Conservation (phyloP, 92 coral and sea anemone genomes). For the Porites cylindrica region DNA sequence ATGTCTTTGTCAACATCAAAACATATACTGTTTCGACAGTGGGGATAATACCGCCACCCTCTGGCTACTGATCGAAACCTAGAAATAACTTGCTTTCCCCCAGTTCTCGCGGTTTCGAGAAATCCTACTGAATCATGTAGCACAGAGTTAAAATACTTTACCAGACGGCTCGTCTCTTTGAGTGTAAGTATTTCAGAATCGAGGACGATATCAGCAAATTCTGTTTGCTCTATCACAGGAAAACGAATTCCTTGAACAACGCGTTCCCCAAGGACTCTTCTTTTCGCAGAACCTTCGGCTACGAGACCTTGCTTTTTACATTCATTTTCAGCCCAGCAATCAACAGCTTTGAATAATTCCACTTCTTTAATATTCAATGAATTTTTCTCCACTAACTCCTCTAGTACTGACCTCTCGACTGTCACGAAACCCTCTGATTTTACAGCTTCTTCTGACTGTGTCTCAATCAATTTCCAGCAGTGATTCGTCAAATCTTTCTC, state of each 20-base stretch:
- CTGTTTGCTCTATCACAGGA: conserved; percentile 27
- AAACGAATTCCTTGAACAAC: conserved; percentile 46
- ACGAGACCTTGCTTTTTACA: conserved; percentile 9
- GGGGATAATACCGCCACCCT: too few species aligned
- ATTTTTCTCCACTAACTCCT: conserved; percentile 34
- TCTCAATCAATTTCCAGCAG: neutral
- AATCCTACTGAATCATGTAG: neutral
- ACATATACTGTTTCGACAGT: too few species aligned
- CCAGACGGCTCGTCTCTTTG: neutral
- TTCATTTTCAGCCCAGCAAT: conserved; percentile 49
- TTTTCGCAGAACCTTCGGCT: conserved; percentile 36
- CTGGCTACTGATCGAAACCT: neutral
- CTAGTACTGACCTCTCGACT: conserved; percentile 16
- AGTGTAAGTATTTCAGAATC: neutral
- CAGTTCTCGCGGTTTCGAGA: neutral
- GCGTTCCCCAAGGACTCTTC: conserved; percentile 51
- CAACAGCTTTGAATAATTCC: conserved; percentile 58
- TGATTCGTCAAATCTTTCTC: neutral
- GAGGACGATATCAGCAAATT: conserved; percentile 29
- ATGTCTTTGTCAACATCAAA: neutral
- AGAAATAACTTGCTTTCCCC: neutral
- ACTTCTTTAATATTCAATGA: neutral
- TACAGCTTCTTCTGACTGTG: neutral
- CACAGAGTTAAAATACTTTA: neutral
- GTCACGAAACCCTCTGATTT: conserved; percentile 42